Percentiles rank a stretch among this genome's conserved stretches.
These are phyloP conservation scores for Alligator mississippiensis DNA, from an alignment of 2,113 vertebrate species.

Conservation along the genomic window DNA sequence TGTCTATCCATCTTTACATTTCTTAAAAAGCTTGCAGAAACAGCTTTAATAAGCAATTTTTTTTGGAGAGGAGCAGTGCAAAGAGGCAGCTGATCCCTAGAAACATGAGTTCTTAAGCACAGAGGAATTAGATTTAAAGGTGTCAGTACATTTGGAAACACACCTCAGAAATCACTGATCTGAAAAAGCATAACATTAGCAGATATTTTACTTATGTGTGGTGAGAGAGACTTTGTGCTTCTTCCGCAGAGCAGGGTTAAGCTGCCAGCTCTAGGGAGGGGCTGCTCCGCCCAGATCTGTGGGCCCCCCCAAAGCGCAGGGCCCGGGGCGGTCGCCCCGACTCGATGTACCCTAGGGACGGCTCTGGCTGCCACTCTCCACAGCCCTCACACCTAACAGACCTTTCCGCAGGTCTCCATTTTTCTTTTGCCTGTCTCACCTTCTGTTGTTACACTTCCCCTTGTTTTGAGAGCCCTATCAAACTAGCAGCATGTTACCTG, in stretches of 20 bases:
- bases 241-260: neutral
- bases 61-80: neutral
- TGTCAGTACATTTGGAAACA: neutral
- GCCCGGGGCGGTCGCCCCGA: too few relatives aligned
- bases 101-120: neutral
- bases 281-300: neutral
- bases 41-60: neutral
- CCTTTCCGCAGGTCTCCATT: neutral
- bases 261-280: neutral
- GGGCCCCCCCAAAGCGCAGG: too few relatives aligned
- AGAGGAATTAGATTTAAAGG: neutral
- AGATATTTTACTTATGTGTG: neutral
- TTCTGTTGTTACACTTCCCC: neutral
- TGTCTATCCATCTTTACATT: neutral
- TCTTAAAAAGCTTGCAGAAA: constrained; percentile 15
- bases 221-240: neutral
- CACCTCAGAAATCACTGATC: too few relatives aligned
- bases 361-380: neutral
- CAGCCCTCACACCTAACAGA: neutral
- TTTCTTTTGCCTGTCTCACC: too few relatives aligned
- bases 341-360: too few relatives aligned
- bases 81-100: neutral
- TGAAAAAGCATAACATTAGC: neutral
- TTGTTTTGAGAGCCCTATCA: neutral
- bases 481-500: neutral